Conservation (phyloP, 2,888 invertebrate species). For the Cenopis cana region DNA sequence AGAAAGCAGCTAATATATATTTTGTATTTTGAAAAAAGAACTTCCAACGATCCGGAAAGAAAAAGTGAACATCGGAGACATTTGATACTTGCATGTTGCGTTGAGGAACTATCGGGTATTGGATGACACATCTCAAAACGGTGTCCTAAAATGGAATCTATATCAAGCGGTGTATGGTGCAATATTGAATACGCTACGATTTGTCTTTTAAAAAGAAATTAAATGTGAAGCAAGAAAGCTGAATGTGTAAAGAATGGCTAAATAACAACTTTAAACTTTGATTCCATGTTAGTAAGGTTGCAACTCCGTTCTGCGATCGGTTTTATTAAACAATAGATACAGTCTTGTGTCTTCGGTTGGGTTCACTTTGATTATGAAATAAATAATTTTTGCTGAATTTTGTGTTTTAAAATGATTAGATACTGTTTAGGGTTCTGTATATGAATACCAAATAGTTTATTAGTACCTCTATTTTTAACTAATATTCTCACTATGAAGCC, state of each 20-base stretch:
- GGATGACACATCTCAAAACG: constrained; percentile 71
- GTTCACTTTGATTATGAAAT: neutral
- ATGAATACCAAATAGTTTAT: too few relatives aligned
- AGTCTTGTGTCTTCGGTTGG: neutral
- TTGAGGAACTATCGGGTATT: constrained; percentile 77
- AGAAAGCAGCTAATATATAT: constrained; percentile 27
- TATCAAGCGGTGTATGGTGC: constrained; percentile 48
- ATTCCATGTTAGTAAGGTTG: neutral
- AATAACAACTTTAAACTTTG: constrained; percentile 49
- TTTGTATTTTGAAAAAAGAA: constrained; percentile 20
- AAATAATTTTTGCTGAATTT: neutral
- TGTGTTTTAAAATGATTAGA: too few relatives aligned
- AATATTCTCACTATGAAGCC: neutral
- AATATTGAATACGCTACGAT: constrained; percentile 50
- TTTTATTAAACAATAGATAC: too few relatives aligned
- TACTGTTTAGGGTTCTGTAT: too few relatives aligned
- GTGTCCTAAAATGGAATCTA: constrained; percentile 53
- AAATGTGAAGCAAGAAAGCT: constrained; percentile 71
- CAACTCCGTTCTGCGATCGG: neutral
- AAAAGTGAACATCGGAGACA: constrained; percentile 62
- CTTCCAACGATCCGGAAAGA: constrained; percentile 56
- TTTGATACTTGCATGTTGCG: constrained; percentile 76
- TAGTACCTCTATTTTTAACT: neutral
- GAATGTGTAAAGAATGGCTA: constrained; percentile 58
- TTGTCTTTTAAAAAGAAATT: constrained; percentile 58